These are phyloP conservation scores for Mimachlamys varia DNA, from an alignment of 2,888 invertebrate species.

Conservation along the genomic window DNA sequence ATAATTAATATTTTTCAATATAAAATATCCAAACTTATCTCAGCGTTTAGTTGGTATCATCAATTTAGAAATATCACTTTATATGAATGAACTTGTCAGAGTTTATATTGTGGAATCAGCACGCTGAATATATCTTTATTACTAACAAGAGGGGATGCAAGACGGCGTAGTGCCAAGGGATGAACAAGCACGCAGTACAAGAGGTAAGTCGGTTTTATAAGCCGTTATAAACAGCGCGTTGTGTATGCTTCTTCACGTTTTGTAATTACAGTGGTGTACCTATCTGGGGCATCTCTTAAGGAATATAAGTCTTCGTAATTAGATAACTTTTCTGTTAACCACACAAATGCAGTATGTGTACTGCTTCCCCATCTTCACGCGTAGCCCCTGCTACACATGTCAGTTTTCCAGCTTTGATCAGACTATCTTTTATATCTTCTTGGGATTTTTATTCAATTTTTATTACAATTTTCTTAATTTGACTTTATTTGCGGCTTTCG, in stretches of 20 bases:
- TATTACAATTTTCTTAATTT: background rate
- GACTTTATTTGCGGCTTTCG: background rate
- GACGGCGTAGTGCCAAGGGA: background rate
- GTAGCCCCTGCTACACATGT: background rate
- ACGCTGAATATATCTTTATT: background rate
- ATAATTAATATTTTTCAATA: slow-evolving; percentile 36
- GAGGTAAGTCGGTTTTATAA: background rate
- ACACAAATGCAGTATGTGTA: background rate
- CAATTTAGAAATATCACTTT: slow-evolving; percentile 24
- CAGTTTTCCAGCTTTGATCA: background rate
- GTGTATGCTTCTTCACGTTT: background rate
- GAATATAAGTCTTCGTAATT: background rate
- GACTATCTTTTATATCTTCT: slow-evolving; percentile 20
- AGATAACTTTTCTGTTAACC: background rate
- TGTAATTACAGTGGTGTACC: background rate
- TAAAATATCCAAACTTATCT: slow-evolving; percentile 26
- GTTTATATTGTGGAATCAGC: background rate
- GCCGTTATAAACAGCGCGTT: background rate
- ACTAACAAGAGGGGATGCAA: background rate
- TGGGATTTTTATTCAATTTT: background rate
- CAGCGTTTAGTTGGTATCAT: slow-evolving; percentile 18
- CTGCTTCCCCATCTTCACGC: background rate
- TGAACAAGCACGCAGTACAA: background rate
- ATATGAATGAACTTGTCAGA: slow-evolving; percentile 27
- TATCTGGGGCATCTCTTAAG: background rate